Base-by-base conservation (phyloP, 2,113 vertebrate species). In the Chaenocephalus aceratus region DNA sequence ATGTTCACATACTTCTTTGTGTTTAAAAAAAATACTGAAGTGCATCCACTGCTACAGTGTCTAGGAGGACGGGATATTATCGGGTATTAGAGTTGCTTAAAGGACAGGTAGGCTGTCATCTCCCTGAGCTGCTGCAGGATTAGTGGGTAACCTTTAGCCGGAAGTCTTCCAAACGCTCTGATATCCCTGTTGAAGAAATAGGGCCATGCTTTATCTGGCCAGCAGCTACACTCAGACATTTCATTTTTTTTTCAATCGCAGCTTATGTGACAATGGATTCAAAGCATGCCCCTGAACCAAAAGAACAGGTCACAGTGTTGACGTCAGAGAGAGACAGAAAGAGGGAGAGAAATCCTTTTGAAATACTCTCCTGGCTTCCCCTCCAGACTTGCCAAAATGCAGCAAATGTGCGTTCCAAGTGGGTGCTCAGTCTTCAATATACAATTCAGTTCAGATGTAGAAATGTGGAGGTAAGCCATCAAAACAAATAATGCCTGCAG, bases 111-210 rank as follows among this genome's bases (percentile, higher is more conserved):
- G 75, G 54, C 76, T 76, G 67, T 83, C 64, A 73, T 82, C 69
- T 53, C 48, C 34, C 62, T 45, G 69, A 57, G 66, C 77, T 65
- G n/a, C n/a, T n/a, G 62, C 10, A 15, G 66, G 73, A 83, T 86
- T 84, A 77, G 64, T 54, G 45, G 89, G 90, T 91, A 90, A 91
- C 85, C 89, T 90, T 85, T 89, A 77, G 18, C 80, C 79, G 13
- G 45, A 74, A 71, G 80, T 74, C 83, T 80, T 80, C 78, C 11
- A 44, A 63, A 86, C 51, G 62, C 73, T 10, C 72, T 48, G 60
- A 61, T 90, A 80, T 62, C 64, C 5, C 86, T 14, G 58, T 11
- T 36, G 53, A 76, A 74, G 82, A 72, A 86, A 85, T 62, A 21
- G 72, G 60, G 54, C 61, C 56, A 59, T n/a, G 60, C 61, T 82